Conservation (phyloP, 2,797 vertebrate genomes). For the Acanthurus leucopareius region DNA sequence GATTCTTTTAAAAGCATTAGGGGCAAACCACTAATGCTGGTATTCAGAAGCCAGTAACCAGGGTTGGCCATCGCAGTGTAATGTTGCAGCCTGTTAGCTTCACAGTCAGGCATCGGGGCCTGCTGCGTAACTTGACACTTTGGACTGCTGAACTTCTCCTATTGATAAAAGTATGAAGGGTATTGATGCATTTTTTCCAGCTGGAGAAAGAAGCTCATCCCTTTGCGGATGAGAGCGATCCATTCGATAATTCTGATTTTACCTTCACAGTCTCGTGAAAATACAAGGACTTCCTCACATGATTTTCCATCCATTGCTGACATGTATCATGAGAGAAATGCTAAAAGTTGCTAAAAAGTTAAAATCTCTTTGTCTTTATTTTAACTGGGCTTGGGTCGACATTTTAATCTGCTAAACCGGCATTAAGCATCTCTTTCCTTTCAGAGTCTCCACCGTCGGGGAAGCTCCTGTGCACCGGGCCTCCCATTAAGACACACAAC, state of each 20-base stretch:
- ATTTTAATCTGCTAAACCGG: conserved; percentile 25
- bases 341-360: not conserved
- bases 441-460: conserved; percentile 51
- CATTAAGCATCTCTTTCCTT: conserved; percentile 45
- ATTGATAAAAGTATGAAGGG: not conserved
- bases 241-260: not conserved
- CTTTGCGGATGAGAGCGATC: not conserved
- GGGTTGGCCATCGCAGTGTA: conserved; percentile 20
- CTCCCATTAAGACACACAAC: conserved; percentile 69
- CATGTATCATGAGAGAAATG: not conserved
- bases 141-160: conserved; percentile 8
- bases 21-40: conserved; percentile 57
- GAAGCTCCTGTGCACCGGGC: conserved; percentile 41
- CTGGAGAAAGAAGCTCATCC: too few relatives aligned
- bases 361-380: not conserved
- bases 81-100: conserved; percentile 31
- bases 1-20: conserved; percentile 37
- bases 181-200: not conserved
- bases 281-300: too few relatives aligned
- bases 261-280: not conserved
- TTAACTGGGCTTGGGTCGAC: not conserved
- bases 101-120: conserved; percentile 2
- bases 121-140: conserved; percentile 20
- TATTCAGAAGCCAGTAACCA: conserved; percentile 25
- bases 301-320: not conserved